Evolutionary conservation across 2,888 invertebrate species (phyloP).

Genomic region (Atethmia centrago): DNA sequence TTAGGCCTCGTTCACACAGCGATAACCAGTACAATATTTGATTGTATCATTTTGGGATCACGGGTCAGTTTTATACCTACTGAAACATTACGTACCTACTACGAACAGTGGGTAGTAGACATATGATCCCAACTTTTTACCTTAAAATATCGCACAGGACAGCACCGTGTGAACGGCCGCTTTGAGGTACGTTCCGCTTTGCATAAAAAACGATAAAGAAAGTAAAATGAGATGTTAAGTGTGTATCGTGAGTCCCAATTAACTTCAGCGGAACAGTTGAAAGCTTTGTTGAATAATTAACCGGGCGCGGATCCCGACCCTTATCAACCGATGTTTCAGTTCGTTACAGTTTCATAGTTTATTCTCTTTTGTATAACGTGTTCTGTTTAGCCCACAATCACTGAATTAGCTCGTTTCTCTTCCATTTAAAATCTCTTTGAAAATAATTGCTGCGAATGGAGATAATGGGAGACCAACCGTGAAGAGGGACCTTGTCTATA

Average conservation of each 20-base stretch:
- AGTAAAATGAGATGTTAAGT: slow-evolving; percentile 75
- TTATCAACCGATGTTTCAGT: slow-evolving; percentile 81
- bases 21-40: neutral
- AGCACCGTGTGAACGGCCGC: neutral
- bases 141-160: neutral
- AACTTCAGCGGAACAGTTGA: slow-evolving; percentile 80
- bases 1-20: neutral
- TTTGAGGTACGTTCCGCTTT: slow-evolving; percentile 56
- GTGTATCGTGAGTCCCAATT: slow-evolving; percentile 79
- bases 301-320: slow-evolving; percentile 74
- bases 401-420: slow-evolving; percentile 38
- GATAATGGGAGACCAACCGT: slow-evolving; percentile 15
- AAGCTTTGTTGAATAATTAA: slow-evolving; percentile 85
- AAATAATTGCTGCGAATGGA: slow-evolving; percentile 42
- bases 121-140: neutral
- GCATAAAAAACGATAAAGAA: slow-evolving; percentile 75
- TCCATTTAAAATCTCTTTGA: slow-evolving; percentile 44
- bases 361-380: slow-evolving; percentile 68
- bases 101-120: neutral
- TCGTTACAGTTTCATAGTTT: slow-evolving; percentile 82
- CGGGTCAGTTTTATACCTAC: neutral
- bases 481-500: slow-evolving; percentile 28
- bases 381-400: slow-evolving; percentile 51
- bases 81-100: neutral
- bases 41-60: neutral